Evolutionary conservation across 1,140 invertebrate genomes (phyloP).

Genomic region (Zelostemma sp.): DNA sequence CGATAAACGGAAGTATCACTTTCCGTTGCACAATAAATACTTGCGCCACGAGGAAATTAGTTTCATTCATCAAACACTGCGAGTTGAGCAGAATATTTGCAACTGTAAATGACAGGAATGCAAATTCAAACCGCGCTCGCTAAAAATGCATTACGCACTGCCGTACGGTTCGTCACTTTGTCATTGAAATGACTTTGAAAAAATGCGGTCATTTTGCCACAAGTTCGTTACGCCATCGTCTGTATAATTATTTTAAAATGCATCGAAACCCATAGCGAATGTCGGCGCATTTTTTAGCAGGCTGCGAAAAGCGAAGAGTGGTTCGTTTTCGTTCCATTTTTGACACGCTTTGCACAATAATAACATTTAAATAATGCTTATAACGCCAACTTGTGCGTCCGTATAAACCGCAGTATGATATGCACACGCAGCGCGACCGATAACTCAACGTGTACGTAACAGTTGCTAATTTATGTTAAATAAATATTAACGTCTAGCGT

Average conservation of each 20-base stretch:
- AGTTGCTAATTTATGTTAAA: slow-evolving; percentile 56
- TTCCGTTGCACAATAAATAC: not conserved
- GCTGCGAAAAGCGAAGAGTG: slow-evolving; percentile 26
- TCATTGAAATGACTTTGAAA: slow-evolving; percentile 8
- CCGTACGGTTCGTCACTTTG: not conserved
- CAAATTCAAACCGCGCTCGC: slow-evolving; percentile 1
- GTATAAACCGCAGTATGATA: too few species aligned
- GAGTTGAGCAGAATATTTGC: not conserved
- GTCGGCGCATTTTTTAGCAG: slow-evolving; percentile 47
- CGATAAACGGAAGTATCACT: slow-evolving; percentile 5
- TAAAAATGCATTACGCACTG: not conserved
- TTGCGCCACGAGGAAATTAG: not conserved
- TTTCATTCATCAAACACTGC: not conserved
- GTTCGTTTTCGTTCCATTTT: slow-evolving; percentile 49
- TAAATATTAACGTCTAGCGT: slow-evolving; percentile 49
- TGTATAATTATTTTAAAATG: slow-evolving; percentile 46
- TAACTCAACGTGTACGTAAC: slow-evolving; percentile 41
- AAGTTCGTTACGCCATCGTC: slow-evolving; percentile 33
- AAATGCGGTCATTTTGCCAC: slow-evolving; percentile 29
- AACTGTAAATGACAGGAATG: slow-evolving; percentile 9
- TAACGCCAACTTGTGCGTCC: slow-evolving; percentile 13
- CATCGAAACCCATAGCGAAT: slow-evolving; percentile 43
- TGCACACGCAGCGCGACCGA: slow-evolving; percentile 31
- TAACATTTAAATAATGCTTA: slow-evolving; percentile 44
- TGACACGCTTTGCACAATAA: slow-evolving; percentile 50